Evolutionary conservation across 1,140 invertebrate genomes (phyloP).

Genomic region (Mya arenaria): DNA sequence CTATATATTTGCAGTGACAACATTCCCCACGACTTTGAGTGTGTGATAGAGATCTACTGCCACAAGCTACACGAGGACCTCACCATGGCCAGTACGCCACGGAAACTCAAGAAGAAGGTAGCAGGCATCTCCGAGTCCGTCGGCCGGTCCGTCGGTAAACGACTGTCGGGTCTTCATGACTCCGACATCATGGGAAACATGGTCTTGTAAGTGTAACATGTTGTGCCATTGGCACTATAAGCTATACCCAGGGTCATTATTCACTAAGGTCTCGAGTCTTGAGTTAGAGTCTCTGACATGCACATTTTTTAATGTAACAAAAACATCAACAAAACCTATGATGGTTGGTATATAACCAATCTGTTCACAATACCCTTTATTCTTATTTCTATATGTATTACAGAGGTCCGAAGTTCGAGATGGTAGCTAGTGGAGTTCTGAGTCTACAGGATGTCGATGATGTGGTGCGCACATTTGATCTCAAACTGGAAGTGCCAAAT

Average conservation of each 20-base stretch:
- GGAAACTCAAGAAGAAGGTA: conserved; percentile 87
- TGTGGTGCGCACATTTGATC: conserved; percentile 82
- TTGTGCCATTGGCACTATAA: too few relatives aligned
- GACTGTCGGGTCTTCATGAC: conserved; percentile 80
- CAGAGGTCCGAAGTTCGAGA: conserved; percentile 87
- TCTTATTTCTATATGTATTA: too few relatives aligned
- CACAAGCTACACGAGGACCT: conserved; percentile 87
- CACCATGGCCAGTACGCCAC: conserved; percentile 86
- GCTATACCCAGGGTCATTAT: too few relatives aligned
- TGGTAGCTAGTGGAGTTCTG: conserved; percentile 86
- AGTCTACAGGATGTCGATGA: conserved; percentile 85
- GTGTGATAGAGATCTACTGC: conserved; percentile 87
- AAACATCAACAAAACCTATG: too few relatives aligned
- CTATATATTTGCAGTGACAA: conserved; percentile 84
- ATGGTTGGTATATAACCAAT: too few relatives aligned
- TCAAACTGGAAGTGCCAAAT: conserved; percentile 71
- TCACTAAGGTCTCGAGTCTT: too few relatives aligned
- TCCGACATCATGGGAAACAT: conserved; percentile 78
- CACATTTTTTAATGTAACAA: too few relatives aligned
- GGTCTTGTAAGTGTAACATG: conserved; percentile 75
- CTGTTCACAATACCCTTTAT: too few relatives aligned
- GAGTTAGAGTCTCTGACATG: too few relatives aligned
- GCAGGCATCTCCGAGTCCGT: conserved; percentile 85
- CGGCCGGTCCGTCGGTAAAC: conserved; percentile 86
- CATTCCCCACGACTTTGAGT: conserved; percentile 85